Percentiles rank a stretch among this genome's conserved stretches.
These are phyloP conservation scores for Eristalis intricaria DNA, from an alignment of 2,888 invertebrate species.

Conservation along the genomic window DNA sequence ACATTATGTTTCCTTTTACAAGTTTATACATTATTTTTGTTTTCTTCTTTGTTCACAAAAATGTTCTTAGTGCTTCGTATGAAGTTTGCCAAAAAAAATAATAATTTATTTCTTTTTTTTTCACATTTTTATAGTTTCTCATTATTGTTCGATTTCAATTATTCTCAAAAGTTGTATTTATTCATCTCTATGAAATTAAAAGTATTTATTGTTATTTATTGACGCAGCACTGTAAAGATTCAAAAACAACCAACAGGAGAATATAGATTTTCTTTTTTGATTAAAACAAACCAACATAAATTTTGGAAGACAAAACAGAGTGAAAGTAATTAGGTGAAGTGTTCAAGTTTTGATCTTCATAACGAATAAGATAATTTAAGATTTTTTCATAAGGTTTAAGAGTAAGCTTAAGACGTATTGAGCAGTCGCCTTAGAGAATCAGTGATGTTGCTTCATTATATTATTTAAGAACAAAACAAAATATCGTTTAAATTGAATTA, in stretches of 20 bases:
- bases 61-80: conserved; percentile 44
- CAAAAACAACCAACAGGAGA: conserved; percentile 13
- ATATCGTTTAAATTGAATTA: conserved; percentile 6
- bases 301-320: conserved; percentile 61
- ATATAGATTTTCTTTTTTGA: neutral
- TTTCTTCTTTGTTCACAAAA: conserved; percentile 20
- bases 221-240: conserved; percentile 54
- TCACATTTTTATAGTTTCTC: conserved; percentile 2
- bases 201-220: conserved; percentile 48
- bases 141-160: conserved; percentile 32
- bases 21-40: conserved; percentile 1
- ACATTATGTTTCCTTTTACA: conserved; percentile 45
- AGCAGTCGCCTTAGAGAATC: conserved; percentile 44
- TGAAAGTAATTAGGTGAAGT: neutral
- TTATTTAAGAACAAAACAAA: conserved; percentile 4
- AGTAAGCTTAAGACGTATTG: conserved; percentile 19
- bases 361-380: no score
- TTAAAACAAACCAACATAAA: conserved; percentile 21
- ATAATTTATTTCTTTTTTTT: conserved; percentile 4
- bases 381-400: neutral
- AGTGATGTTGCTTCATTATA: neutral
- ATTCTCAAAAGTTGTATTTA: conserved; percentile 21
- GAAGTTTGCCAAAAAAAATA: conserved; percentile 55
- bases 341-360: neutral
- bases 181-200: conserved; percentile 16